Evolutionary conservation across 1,140 invertebrate species (phyloP), one percentile per base, ranked within the genome.

Genomic region (Orius insidiosus): DNA sequence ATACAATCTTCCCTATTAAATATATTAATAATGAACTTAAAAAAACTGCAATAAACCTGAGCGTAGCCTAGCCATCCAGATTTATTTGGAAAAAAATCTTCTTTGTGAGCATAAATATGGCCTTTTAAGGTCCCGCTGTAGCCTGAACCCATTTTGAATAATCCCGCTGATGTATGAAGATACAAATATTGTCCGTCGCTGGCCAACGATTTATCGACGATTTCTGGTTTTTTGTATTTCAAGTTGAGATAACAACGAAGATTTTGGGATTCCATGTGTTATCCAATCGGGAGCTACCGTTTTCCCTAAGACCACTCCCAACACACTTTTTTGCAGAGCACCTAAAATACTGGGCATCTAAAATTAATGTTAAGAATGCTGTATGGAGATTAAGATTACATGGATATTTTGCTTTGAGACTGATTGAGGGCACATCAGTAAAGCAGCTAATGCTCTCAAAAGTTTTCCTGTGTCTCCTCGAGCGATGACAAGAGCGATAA

Each of bases 71-170:
- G 66, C 80, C 82, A 89, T 42, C 82, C 82, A 51, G 67, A 71
- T 56, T 74, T 69, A 48, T 83, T 79, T 46, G 69, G 14, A 62
- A 83, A 84, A 61, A 86, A 83, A 60, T 87, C 78, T 35, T 76
- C 68, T 60, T 85, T 85, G 55, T 78, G 74, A 49, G 74, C 63
- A 60, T 90, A 89, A 32, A 92, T 64, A 61, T 86, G 80, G 19
- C 86, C 87, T 66, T 81, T 84, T 49, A 89, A 73, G 8, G 89
- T 90, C 52, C 81, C 85, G 33, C 81, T 80, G 64, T 88, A 93
- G 13, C 92, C 90, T 52, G 87, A 87, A 5, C 90, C 90, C 54
- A 97, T 77, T 68, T 95, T 94, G 30, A 85, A 69, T 38, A 93
- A 66, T 6, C 86, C 80, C 56, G 73, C 78, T 1, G 76, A 73